Base-by-base conservation (phyloP, 1,140 invertebrate species). In the Branchinecta lynchi region DNA sequence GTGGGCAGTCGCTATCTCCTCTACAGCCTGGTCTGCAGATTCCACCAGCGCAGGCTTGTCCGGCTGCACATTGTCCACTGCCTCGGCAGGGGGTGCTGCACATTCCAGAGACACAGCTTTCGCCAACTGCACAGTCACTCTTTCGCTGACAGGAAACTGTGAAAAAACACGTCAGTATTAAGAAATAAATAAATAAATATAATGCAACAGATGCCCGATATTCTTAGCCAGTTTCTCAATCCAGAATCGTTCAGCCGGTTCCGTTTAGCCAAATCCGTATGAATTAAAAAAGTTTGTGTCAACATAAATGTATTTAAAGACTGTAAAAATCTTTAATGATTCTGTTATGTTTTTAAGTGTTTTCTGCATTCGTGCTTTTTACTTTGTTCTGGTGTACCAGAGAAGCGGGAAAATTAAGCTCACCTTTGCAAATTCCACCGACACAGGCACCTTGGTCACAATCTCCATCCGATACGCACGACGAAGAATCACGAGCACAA, bases 11-110 rank as follows among this genome's bases (percentile, higher is more conserved):
- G 75, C 85, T 84, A 75, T 91, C 89, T 71, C 83, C 85, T 76
- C 90, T 83, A 75, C 92, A 94, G 43, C 91, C 92, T 45, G 92
- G 78, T 7, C 87, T 80, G 74, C 91, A 94, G 67, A 86, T 82
- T 10, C 88, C 88, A 68, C 82, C 84, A 3, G 87, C 78, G 76
- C 92, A 94, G n/a, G 89, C 89, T 79, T 92, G 84, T 69, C 86
- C 85, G 3, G 78, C 76, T 68, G 86, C 83, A 77, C 92, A 94
- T 76, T 93, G 89, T 65, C 83, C 83, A 76, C 93, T 88, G 32
- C 86, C 85, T 45, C 83, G 82, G 73, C 92, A 95, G 69, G 88
- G 83, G 8, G 86, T 80, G 69, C 86, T 82, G 73, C 90, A 93
- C 70, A 87, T 85, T 74, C 85, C 90, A 66, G 87, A 85, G 2